phyloP scores from a whole-genome alignment of 2,888 invertebrate genomes.

The Tetanocera ferruginea region DNA sequence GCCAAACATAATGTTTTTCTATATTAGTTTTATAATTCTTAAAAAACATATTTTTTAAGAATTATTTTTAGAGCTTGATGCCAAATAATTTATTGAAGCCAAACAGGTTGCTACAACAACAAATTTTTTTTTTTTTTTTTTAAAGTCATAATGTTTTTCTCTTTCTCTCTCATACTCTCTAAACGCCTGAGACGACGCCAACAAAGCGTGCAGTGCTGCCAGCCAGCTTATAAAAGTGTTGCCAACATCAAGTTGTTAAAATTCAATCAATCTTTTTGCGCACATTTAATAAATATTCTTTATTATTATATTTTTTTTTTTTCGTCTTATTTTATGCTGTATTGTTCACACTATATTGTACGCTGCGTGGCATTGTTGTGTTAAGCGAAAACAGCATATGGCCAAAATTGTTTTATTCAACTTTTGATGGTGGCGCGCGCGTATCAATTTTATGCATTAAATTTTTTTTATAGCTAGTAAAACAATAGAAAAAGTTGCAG shows the following conservation, averaged over 20 bases:
- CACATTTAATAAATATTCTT: neutral
- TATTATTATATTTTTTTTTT: slow-evolving; percentile 7
- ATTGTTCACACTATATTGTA: neutral
- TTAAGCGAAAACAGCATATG: neutral
- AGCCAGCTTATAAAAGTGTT: neutral
- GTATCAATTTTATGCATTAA: slow-evolving; percentile 5
- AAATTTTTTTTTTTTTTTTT: too few relatives aligned
- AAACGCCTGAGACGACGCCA: neutral
- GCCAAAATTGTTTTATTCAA: neutral
- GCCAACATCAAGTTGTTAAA: slow-evolving; percentile 28
- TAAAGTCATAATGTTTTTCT: too few relatives aligned
- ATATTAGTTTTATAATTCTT: too few relatives aligned
- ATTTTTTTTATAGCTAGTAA: slow-evolving; percentile 1
- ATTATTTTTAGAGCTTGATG: too few relatives aligned
- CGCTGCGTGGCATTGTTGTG: neutral
- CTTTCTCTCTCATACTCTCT: too few relatives aligned
- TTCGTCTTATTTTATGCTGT: neutral
- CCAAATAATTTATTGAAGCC: too few relatives aligned
- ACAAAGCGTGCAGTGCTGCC: neutral
- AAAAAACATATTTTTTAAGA: too few relatives aligned
- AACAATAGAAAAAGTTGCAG: neutral
- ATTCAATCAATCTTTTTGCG: slow-evolving; percentile 28
- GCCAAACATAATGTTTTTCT: neutral
- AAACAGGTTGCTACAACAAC: too few relatives aligned
- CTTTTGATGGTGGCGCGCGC: neutral